Conservation (phyloP, 2,797 vertebrate genomes). For the Enteromius treurensis region DNA sequence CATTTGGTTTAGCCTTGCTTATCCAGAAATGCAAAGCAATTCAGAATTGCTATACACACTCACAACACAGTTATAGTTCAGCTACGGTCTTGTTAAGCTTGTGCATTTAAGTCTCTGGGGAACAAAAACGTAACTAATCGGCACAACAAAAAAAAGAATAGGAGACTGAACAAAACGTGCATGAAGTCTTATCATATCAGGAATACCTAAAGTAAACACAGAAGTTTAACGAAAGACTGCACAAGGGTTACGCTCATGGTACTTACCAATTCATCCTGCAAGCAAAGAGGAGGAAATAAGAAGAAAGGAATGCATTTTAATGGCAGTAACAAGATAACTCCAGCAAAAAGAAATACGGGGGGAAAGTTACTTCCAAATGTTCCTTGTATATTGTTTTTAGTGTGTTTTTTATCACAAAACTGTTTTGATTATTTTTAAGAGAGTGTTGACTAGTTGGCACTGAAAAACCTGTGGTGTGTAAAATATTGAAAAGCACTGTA, state of each 20-base stretch:
- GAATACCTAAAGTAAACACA: neutral
- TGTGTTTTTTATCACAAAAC: neutral
- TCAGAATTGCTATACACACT: neutral
- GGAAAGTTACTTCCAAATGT: neutral
- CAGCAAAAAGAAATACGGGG: neutral
- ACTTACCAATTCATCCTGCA: conserved; percentile 80
- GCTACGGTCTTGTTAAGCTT: neutral
- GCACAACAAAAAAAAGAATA: neutral
- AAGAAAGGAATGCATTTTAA: conserved; percentile 56
- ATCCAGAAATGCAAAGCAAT: neutral
- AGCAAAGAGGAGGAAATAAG: conserved; percentile 69
- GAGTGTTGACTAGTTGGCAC: neutral
- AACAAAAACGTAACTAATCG: neutral
- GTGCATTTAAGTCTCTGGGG: neutral
- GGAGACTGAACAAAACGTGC: neutral
- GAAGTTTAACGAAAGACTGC: neutral
- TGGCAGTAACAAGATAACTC: neutral
- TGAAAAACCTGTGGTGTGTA: neutral
- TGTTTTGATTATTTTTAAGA: neutral
- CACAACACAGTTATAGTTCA: neutral
- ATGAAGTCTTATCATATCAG: neutral
- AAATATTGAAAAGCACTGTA: neutral
- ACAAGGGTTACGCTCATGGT: conserved; percentile 28
- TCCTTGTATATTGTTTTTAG: neutral
- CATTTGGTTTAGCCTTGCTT: conserved; percentile 14